phyloP scores from a whole-genome alignment of 1,140 invertebrate genomes.

The Cardiocondyla obscurior region DNA sequence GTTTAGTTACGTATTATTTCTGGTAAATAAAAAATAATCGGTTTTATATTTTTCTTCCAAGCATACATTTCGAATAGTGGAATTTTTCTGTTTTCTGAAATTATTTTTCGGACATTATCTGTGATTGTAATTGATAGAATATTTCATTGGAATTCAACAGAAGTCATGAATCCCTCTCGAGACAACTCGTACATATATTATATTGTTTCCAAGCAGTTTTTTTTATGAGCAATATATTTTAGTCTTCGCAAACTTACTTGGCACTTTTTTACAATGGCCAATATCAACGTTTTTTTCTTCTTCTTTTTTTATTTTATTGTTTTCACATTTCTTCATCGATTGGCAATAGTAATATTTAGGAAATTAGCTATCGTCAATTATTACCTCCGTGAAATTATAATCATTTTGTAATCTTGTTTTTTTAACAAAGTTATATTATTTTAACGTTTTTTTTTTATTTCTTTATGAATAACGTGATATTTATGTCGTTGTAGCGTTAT shows the following conservation, averaged over 20 bases:
- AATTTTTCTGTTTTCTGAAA: background rate
- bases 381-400: conserved; percentile 23
- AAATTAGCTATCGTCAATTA: background rate
- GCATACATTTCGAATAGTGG: background rate
- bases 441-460: background rate
- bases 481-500: background rate
- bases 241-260: background rate
- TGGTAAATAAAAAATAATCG: background rate
- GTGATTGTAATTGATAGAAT: background rate
- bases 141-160: background rate
- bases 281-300: background rate
- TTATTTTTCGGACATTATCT: background rate
- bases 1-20: background rate
- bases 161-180: background rate
- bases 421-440: background rate
- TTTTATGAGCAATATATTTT: background rate
- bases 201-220: background rate
- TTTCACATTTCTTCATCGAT: background rate
- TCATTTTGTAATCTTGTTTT: background rate
- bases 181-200: background rate
- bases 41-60: background rate
- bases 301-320: background rate
- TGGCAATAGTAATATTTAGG: background rate
- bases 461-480: background rate
- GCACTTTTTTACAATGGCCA: background rate